phyloP scores from a whole-genome alignment of 2,797 vertebrate genomes.

The Phaenicophaeus curvirostris region DNA sequence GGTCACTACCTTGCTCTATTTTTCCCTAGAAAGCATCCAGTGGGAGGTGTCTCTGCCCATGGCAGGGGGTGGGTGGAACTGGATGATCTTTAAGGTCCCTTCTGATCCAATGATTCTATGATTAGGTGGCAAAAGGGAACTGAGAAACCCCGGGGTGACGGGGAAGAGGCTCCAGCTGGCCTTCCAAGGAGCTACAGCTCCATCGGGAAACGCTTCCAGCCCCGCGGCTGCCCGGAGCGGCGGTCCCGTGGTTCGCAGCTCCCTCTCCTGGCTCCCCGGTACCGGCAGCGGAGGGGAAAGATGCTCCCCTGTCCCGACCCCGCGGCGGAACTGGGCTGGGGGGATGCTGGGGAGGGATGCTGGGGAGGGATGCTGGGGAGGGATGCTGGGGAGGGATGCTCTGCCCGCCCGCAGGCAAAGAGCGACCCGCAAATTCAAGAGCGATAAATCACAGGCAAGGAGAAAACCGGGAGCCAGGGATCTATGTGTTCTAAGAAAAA shows the following conservation, averaged over 20 bases:
- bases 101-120: too few species aligned
- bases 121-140: too few species aligned
- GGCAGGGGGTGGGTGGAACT: too few species aligned
- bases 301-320: background rate
- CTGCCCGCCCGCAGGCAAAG: background rate
- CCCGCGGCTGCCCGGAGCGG: too few species aligned
- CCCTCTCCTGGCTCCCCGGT: background rate
- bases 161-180: background rate
- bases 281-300: fast-evolving
- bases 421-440: background rate
- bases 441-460: fast-evolving
- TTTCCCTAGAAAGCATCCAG: too few species aligned
- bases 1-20: too few species aligned
- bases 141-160: background rate
- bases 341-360: too few species aligned
- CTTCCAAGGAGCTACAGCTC: background rate
- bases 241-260: background rate
- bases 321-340: background rate
- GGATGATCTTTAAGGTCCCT: too few species aligned
- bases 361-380: too few species aligned
- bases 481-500: fast-evolving
- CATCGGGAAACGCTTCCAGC: background rate
- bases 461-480: background rate
- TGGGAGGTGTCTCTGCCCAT: too few species aligned
- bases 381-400: background rate